Evolutionary conservation across 2,888 invertebrate species (phyloP).

Genomic region (Lumbricus terrestris): DNA sequence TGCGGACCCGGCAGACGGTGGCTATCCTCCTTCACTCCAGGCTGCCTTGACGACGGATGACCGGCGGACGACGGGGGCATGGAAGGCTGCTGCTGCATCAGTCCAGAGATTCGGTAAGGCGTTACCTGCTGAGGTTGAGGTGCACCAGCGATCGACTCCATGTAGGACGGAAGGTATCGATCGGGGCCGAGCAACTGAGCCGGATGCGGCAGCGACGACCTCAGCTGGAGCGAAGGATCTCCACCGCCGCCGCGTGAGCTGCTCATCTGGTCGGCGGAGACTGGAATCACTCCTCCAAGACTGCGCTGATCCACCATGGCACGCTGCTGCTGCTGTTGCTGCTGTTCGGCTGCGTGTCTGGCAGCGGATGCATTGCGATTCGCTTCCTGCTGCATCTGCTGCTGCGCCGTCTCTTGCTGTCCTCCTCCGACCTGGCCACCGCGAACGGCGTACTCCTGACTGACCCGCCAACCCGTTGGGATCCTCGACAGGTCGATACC

Average conservation of each 20-base stretch:
- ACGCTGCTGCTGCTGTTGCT: no score
- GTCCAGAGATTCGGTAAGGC: neutral
- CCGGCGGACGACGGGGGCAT: neutral
- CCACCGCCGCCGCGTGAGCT: neutral
- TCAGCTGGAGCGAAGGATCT: neutral
- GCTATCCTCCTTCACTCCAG: neutral
- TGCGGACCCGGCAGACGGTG: neutral
- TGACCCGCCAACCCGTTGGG: neutral
- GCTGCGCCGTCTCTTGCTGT: no score
- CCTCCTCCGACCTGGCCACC: neutral
- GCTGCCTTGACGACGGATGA: neutral
- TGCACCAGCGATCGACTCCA: neutral
- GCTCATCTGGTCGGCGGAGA: neutral
- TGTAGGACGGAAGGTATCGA: slow-evolving; percentile 9
- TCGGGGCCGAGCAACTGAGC: neutral
- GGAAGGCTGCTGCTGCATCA: neutral
- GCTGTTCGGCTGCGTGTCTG: neutral
- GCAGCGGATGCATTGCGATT: neutral
- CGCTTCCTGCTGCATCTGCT: no score
- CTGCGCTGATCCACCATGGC: neutral
- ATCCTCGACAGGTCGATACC: neutral
- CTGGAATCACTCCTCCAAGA: neutral
- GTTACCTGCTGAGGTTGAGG: neutral
- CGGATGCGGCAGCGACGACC: neutral
- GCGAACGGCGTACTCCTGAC: neutral